Conservation (phyloP, 2,888 invertebrate genomes). For the Adineta ricciae region DNA sequence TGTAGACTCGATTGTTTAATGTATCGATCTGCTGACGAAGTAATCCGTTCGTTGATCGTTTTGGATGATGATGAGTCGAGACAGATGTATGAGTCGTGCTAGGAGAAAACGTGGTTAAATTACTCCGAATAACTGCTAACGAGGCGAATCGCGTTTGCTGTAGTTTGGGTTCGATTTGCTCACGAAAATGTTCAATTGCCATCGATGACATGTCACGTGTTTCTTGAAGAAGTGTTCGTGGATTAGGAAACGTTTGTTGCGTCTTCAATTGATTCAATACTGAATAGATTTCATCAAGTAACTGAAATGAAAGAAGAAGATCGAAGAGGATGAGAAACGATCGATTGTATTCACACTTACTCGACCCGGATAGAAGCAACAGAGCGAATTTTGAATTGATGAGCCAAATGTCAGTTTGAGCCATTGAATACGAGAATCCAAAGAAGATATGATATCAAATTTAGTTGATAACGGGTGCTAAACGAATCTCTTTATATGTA, state of each 20-base stretch:
- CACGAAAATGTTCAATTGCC: slow-evolving; percentile 91
- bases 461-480: slow-evolving; percentile 71
- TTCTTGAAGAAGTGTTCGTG: slow-evolving; percentile 73
- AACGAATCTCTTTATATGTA: not conserved
- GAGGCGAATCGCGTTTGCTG: not conserved
- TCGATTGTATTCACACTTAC: slow-evolving; percentile 51
- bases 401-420: slow-evolving; percentile 51
- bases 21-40: not conserved
- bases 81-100: not conserved
- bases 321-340: not conserved
- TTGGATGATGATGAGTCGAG: not conserved
- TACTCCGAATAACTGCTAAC: not conserved
- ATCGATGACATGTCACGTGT: slow-evolving; percentile 79
- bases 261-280: slow-evolving; percentile 63
- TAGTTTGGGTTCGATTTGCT: slow-evolving; percentile 73
- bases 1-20: not conserved
- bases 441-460: slow-evolving; percentile 74
- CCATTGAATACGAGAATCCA: slow-evolving; percentile 81
- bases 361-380: slow-evolving; percentile 86
- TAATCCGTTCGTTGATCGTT: not conserved
- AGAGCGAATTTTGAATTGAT: slow-evolving; percentile 55
- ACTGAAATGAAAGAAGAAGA: slow-evolving; percentile 53
- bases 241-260: slow-evolving; percentile 40
- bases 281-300: slow-evolving; percentile 72
- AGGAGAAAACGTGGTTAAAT: not conserved